These are phyloP conservation scores for Mormyrus iriodes DNA, from an alignment of 2,113 vertebrate genomes.

Conservation along the genomic window DNA sequence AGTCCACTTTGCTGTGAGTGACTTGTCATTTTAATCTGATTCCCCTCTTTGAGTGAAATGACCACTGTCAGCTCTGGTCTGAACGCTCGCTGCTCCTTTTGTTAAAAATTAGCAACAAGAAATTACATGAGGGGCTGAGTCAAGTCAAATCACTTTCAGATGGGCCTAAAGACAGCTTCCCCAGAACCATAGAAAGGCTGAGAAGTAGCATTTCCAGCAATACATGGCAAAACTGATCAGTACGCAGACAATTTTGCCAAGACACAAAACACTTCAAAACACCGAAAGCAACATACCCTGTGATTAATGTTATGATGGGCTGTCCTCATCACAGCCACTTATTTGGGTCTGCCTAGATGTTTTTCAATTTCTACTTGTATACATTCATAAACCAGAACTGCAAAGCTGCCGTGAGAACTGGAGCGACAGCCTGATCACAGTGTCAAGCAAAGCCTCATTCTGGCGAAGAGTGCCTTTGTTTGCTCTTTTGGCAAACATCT, in stretches of 20 bases:
- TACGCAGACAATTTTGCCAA: not conserved
- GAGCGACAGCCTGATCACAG: not conserved
- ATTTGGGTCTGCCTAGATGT: not conserved
- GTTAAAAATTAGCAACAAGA: not conserved
- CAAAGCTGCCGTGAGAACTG: not conserved
- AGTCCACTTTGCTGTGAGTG: not conserved
- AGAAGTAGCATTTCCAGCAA: not conserved
- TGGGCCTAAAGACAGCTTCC: not conserved
- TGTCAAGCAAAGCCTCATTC: not conserved
- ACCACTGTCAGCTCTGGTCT: slow-evolving; percentile 19
- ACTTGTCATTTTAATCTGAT: slow-evolving; percentile 27
- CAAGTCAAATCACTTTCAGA: not conserved
- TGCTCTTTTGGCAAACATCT: not conserved
- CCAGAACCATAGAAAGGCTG: not conserved
- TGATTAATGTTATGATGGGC: not conserved
- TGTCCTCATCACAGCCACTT: not conserved
- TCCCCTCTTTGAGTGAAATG: slow-evolving; percentile 5
- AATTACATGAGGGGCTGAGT: not conserved
- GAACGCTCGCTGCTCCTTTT: not conserved
- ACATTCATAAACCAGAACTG: not conserved
- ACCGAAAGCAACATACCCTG: not conserved
- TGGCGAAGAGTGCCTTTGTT: not conserved
- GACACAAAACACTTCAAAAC: not conserved
- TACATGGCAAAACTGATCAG: not conserved
- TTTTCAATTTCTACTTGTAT: not conserved